Evolutionary conservation across 2,113 vertebrate genomes (phyloP), one percentile per base, ranked within the genome.

Genomic region (Rhynchopsitta pachyrhyncha): DNA sequence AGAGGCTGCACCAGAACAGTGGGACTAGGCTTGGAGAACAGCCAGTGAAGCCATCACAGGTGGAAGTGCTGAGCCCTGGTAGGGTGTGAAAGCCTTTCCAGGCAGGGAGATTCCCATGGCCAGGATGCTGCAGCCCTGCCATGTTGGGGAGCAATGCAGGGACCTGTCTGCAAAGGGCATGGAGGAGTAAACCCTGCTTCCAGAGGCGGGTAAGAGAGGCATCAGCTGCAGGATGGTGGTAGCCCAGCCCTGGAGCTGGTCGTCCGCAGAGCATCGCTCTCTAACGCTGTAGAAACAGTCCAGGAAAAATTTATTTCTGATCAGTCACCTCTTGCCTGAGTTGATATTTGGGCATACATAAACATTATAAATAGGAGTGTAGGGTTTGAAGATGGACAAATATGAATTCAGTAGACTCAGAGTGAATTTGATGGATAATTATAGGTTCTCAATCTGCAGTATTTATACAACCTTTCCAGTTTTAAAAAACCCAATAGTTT

Each of bases 401-500:
- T 42, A 84, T 80, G 88, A 95, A 95, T 94, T 95, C 83, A 92
- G 81, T 90, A 79, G 86, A 12, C 75, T 83, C 47, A 50, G 88
- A 87, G 67, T 80, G 83, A 92, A 91, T 96, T 95, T 66, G 96
- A 91, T 87, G 81, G 93, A 42, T 92, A 96, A 96, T 96, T 96
- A 89, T 46, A 94, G 41, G 83, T 95, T 95, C 57, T 89, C 41
- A 76, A 76, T 90, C 86, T 92, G 74, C 83, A 93, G 35, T 94
- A 94, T 97, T 96, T 96, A 82, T 76, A 94, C 82, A 96, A 79
- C 69, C 57, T 95, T 96, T 94, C 77, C 67, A 96, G 67, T 91
- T 91, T 92, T 82, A 33, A 83, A 94, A 91, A 69, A 2, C 2
- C 42, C 18, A 60, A 17, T 18, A 81, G 57, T 96, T 96, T 96